These are phyloP conservation scores for Prolemur simus DNA, from an alignment of 2,113 vertebrate genomes.

Conservation along the genomic window DNA sequence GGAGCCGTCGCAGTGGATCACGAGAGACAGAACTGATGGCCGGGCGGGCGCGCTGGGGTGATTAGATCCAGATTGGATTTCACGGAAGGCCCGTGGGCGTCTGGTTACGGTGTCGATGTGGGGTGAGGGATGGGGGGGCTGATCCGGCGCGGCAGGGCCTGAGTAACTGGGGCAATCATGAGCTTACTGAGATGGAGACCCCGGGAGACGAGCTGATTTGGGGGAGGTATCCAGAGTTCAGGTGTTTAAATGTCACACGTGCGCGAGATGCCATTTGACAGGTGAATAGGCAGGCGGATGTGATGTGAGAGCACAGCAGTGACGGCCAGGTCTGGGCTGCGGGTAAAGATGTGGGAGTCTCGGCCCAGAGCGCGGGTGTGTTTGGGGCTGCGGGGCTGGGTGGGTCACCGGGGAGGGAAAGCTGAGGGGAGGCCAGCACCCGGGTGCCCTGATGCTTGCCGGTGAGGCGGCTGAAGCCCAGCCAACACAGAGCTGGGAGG, in stretches of 20 bases:
- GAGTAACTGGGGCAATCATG: background rate
- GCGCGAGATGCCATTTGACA: background rate
- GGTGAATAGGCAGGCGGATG: background rate
- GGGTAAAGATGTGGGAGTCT: background rate
- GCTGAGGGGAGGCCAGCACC: background rate
- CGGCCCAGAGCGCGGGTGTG: background rate
- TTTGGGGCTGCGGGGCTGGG: background rate
- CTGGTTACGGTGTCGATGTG: rapidly evolving
- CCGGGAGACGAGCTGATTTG: background rate
- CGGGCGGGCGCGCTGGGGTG: background rate
- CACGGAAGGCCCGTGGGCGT: background rate
- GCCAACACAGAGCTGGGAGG: no score
- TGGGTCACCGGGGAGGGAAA: background rate
- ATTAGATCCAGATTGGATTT: no score
- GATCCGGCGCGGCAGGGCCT: rapidly evolving
- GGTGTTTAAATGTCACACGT: background rate
- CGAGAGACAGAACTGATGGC: rapidly evolving
- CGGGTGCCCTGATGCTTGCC: background rate
- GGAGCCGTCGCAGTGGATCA: background rate
- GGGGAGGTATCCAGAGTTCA: background rate
- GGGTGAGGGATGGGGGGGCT: background rate
- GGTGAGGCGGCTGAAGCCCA: no score
- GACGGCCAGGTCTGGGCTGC: background rate
- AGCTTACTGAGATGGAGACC: background rate
- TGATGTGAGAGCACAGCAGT: no score